Percentiles rank a stretch among this genome's conserved stretches.
Evolutionary conservation across 2,888 invertebrate genomes (phyloP).

Genomic region (Gastrophysa polygoni): DNA sequence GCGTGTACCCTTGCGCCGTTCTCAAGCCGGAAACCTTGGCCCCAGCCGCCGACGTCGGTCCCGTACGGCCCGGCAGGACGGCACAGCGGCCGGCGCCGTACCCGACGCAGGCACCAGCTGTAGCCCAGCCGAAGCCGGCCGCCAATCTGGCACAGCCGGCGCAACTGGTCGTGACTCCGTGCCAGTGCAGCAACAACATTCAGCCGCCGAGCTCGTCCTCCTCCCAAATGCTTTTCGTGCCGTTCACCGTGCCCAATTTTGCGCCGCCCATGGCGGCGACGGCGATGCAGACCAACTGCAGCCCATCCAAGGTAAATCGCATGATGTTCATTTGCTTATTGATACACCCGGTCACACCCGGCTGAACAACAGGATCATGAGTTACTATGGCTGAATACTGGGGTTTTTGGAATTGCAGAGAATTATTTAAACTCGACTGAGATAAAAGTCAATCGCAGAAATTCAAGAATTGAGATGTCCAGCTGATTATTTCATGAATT

Average conservation of each 20-base stretch:
- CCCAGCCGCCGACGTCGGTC: conserved; percentile 27
- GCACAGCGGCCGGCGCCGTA: conserved; percentile 37
- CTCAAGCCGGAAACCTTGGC: conserved; percentile 55
- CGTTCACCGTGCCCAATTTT: conserved; percentile 58
- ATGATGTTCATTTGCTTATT: too few species aligned
- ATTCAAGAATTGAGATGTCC: too few species aligned
- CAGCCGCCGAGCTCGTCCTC: too few species aligned
- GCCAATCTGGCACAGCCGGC: conserved; percentile 46
- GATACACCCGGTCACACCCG: too few species aligned
- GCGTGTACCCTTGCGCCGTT: conserved; percentile 64
- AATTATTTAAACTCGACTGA: too few species aligned
- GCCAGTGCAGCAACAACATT: conserved; percentile 51
- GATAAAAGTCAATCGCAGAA: too few species aligned
- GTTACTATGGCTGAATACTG: too few species aligned
- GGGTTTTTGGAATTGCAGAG: too few species aligned
- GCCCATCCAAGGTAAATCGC: conserved; percentile 55
- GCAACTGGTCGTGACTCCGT: conserved; percentile 51
- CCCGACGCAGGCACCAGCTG: conserved; percentile 36
- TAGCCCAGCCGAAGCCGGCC: conserved; percentile 38
- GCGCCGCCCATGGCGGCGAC: conserved; percentile 56
- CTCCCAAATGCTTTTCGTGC: conserved; percentile 61
- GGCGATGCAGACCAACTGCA: conserved; percentile 56
- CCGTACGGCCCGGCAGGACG: conserved; percentile 36
- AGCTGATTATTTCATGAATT: too few species aligned
- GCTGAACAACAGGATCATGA: too few species aligned